phyloP scores from a whole-genome alignment of 2,113 vertebrate genomes.

The Hippolais icterina region DNA sequence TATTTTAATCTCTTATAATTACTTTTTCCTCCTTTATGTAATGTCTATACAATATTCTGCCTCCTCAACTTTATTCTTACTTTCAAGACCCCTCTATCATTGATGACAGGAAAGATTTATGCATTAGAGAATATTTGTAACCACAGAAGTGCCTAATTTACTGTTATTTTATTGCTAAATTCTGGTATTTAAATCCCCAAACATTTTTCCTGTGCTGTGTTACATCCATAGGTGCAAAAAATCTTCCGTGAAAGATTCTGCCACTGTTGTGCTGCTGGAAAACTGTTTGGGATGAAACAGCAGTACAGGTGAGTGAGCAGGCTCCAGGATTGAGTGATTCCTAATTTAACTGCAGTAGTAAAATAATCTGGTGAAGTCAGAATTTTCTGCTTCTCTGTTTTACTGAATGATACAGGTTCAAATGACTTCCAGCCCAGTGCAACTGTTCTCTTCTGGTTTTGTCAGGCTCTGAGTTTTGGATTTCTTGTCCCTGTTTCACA shows the following conservation, averaged over 20 bases:
- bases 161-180: neutral
- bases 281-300: slow-evolving; percentile 78
- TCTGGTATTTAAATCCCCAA: neutral
- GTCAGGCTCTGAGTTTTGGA: neutral
- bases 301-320: slow-evolving; percentile 84
- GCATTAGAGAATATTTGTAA: neutral
- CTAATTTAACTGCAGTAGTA: rapidly evolving
- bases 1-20: neutral
- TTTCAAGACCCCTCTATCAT: neutral
- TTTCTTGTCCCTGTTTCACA: neutral
- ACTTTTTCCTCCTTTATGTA: neutral
- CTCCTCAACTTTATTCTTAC: neutral
- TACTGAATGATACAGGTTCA: neutral
- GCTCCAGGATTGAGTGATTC: neutral
- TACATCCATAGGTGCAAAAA: slow-evolving; percentile 77
- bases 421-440: rapidly evolving
- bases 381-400: neutral
- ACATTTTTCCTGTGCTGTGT: neutral
- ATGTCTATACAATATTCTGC: neutral
- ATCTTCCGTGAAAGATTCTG: slow-evolving; percentile 87
- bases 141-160: rapidly evolving
- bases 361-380: neutral
- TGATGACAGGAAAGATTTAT: neutral
- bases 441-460: neutral
- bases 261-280: slow-evolving; percentile 65